A percentile compares a stretch with the other conserved stretches of the same genome.
phyloP scores from a whole-genome alignment of 1,140 invertebrate genomes.

The Hetaerina americana region DNA sequence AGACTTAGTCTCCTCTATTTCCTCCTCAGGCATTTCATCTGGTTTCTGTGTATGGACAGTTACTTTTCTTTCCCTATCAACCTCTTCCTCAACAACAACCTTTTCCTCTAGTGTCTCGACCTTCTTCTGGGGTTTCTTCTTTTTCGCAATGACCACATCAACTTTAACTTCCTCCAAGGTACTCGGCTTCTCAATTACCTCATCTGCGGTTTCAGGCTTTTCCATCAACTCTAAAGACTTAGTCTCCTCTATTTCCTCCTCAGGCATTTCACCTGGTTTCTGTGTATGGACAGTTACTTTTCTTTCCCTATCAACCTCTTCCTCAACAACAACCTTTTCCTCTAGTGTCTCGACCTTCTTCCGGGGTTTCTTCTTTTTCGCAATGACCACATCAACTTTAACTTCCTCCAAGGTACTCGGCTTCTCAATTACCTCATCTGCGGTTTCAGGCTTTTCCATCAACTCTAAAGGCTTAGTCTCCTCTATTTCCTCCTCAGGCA shows the following conservation, averaged over 20 bases:
- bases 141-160: slow-evolving; percentile 24
- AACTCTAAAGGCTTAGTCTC: slow-evolving; percentile 29
- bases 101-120: slow-evolving; percentile 23
- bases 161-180: too few relatives aligned
- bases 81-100: slow-evolving; percentile 27
- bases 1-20: neutral
- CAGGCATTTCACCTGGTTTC: slow-evolving; percentile 20
- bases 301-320: slow-evolving; percentile 17
- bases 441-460: slow-evolving; percentile 15
- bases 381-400: slow-evolving; percentile 9
- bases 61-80: slow-evolving; percentile 23
- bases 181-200: too few relatives aligned
- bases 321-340: slow-evolving; percentile 12
- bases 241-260: slow-evolving; percentile 20
- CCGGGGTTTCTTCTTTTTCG: slow-evolving; percentile 2
- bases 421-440: too few relatives aligned
- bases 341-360: neutral
- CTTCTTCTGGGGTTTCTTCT: slow-evolving; percentile 27
- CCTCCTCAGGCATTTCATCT: neutral
- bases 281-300: slow-evolving; percentile 15
- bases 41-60: too few relatives aligned
- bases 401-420: slow-evolving; percentile 18
- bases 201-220: slow-evolving; percentile 24
- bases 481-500: slow-evolving; percentile 36
- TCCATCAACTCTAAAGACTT: slow-evolving; percentile 14